Evolutionary conservation across 2,113 vertebrate genomes (phyloP).

Genomic region (Cyphomyrus discorhynchus): DNA sequence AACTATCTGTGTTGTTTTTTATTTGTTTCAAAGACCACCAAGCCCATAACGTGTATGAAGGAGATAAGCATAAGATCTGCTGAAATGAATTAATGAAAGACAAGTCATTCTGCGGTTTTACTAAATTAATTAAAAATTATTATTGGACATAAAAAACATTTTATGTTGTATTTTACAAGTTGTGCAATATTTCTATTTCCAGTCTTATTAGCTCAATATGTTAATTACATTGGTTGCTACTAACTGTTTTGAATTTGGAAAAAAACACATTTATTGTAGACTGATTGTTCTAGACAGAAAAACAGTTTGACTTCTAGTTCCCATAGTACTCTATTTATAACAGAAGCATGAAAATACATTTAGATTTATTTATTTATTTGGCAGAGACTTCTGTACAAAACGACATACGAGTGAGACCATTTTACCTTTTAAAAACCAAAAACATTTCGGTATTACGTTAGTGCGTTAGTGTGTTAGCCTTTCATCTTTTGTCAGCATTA

Average conservation of each 20-base stretch:
- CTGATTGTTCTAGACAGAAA: background rate
- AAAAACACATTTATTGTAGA: conserved; percentile 2
- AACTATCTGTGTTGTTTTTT: conserved; percentile 3
- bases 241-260: conserved; percentile 1
- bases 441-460: background rate
- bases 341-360: background rate
- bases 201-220: background rate
- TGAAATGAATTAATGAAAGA: background rate
- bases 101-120: background rate
- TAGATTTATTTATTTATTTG: background rate
- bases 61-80: background rate
- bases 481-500: background rate
- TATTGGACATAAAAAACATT: background rate
- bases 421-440: background rate
- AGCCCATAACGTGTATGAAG: background rate
- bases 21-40: background rate
- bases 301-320: background rate
- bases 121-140: background rate
- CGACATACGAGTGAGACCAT: background rate
- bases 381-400: background rate
- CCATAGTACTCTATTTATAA: background rate
- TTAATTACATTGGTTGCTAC: background rate
- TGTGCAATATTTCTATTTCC: background rate
- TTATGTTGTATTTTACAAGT: conserved; percentile 6
- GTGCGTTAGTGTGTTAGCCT: background rate